Evolutionary conservation across 2,888 invertebrate species (phyloP).

Genomic region (Melanotus villosus): DNA sequence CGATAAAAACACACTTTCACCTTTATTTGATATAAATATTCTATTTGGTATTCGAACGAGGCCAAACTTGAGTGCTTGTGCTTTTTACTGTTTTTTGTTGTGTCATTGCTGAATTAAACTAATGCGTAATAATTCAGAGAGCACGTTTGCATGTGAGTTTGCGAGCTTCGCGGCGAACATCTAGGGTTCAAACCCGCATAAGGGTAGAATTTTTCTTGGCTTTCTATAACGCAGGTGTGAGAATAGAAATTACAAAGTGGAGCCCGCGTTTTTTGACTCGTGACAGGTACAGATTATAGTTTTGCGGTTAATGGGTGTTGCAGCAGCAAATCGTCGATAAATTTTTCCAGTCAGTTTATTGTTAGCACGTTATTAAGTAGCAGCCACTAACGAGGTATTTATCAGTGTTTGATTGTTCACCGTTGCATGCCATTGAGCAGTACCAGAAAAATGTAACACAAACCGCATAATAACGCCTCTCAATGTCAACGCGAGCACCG

Average conservation of each 20-base stretch:
- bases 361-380: constrained; percentile 42
- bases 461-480: constrained; percentile 47
- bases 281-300: not conserved
- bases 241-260: not conserved
- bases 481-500: constrained; percentile 43
- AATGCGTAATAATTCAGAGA: too few relatives aligned
- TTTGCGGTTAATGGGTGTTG: constrained; percentile 27
- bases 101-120: too few relatives aligned
- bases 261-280: not conserved
- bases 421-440: constrained; percentile 51
- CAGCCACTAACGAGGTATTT: constrained; percentile 50
- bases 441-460: constrained; percentile 45
- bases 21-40: not conserved
- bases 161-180: too few relatives aligned
- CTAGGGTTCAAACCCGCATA: too few relatives aligned
- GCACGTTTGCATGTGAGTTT: too few relatives aligned
- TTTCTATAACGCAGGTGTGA: not conserved
- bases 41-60: not conserved
- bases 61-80: not conserved
- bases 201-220: too few relatives aligned
- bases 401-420: constrained; percentile 50
- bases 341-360: constrained; percentile 43
- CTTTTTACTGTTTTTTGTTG: not conserved
- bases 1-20: constrained; percentile 21
- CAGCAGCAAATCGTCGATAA: constrained; percentile 32